These are phyloP conservation scores for Trachymyrmex cornetzi DNA, from an alignment of 1,140 invertebrate species.

Conservation along the genomic window DNA sequence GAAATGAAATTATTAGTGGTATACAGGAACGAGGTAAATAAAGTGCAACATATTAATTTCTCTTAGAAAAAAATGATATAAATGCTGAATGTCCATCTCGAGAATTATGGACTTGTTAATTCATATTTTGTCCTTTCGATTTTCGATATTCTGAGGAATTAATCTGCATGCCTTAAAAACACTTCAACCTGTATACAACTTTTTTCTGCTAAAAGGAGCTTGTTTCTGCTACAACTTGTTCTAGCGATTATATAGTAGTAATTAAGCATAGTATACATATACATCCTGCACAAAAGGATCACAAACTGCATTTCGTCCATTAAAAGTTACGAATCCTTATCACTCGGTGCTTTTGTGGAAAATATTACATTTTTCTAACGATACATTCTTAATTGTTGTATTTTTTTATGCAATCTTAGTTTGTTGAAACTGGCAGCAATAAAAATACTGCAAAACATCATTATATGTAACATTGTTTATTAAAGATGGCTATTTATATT, in stretches of 20 bases:
- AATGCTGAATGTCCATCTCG: not conserved
- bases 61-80: constrained; percentile 37
- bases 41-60: constrained; percentile 11
- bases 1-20: constrained; percentile 43
- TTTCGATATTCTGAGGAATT: constrained; percentile 2
- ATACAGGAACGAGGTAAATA: not conserved
- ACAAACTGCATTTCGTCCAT: constrained; percentile 67
- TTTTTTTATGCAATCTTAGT: constrained; percentile 73
- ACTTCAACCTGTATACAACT: not conserved
- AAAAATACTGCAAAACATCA: constrained; percentile 49
- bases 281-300: constrained; percentile 40
- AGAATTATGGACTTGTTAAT: not conserved
- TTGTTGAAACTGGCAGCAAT: constrained; percentile 67
- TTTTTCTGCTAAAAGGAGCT: constrained; percentile 44
- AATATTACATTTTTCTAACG: constrained; percentile 63
- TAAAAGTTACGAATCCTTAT: constrained; percentile 63
- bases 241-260: constrained; percentile 56
- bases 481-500: not conserved
- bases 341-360: not conserved
- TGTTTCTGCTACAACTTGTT: constrained; percentile 72
- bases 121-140: not conserved
- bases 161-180: not conserved
- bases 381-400: constrained; percentile 66
- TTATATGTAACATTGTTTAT: not conserved
- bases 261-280: constrained; percentile 45